Base-by-base conservation (phyloP, 1,140 invertebrate genomes). In the Lasioglossum baleicum region DNA sequence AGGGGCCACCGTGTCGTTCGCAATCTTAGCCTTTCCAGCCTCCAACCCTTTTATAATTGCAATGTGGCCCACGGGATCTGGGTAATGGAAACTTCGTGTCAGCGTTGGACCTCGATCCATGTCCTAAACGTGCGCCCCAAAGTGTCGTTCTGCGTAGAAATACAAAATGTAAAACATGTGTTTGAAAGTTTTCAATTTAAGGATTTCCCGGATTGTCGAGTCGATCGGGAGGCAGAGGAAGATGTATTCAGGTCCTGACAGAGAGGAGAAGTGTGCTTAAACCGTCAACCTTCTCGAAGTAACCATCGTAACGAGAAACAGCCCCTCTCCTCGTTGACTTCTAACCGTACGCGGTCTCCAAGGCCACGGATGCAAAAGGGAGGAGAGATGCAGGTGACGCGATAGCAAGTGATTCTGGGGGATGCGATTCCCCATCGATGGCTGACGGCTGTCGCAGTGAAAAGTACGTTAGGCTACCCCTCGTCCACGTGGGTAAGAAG, bases 81-180 rank as follows among this genome's bases (percentile, higher is more conserved):
- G 56, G 31, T 88, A 86, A 89, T 87, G 82, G 84, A 88, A 89
- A 84, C 82, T 80, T 67, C 68, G 63, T 81, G 78, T 88, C 86
- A 88, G 81, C 84, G 67, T 40, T 68, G 56, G 75, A n/a, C 78
- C 83, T 82, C 44, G 75, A 74, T 64, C 44, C 26, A 63, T 53
- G 40, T 73, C 66, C 61, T 60, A 73, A 79, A 48, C 13, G 2
- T 35, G 5, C 0, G 35, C 5, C 35, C 35, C 44, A 13, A 48
- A 48, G 44, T 10, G 44, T 48, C 13, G 8, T 3, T 48, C 11
- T 44, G 11, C 8, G 44, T 8, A 11, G 44, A 13, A 48, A 11
- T 11, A 1, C 0, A 13, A 11, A 11, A 48, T 35, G 35, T 35
- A 5, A 35, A 35, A 35, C 31, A n/a, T n/a, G n/a, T n/a, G n/a